Evolutionary conservation across 2,888 invertebrate genomes (phyloP), one percentile per base, ranked within the genome.

Genomic region (Philaethria dido): DNA sequence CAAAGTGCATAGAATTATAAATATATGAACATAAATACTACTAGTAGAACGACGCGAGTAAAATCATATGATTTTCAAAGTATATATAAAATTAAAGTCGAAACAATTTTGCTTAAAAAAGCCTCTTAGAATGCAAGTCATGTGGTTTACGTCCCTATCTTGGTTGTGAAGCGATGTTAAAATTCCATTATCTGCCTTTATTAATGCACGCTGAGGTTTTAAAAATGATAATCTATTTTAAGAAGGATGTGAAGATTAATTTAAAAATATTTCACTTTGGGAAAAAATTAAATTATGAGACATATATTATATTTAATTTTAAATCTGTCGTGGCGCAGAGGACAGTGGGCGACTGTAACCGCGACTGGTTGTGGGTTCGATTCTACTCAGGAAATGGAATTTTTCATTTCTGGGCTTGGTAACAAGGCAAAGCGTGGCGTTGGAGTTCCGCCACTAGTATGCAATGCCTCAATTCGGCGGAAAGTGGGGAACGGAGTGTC

Each of bases 161-260:
- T 33, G 20, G 18, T 20, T 33, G 60, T 47, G 22, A 57, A 42
- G 57, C 57, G 42, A 42, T 29, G 60, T 60, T 45, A 60, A 60
- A 60, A 60, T 60, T 60, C 45, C 45, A 60, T 47, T 60, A 60
- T 47, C 60, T 47, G 45, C 60, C 29, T 45, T 60, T 60, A 60
- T 60, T 60, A 60, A 60, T 14, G 60, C 33, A 60, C 18, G 60
- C 60, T 60, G 60, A 60, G 47, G 60, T 47, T 60, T 45, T 29
- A 33, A 60, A 60, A 60, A 60, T 60, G 45, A 18, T 47, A 44
- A 45, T 4, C 45, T 33, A 33, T 47, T 60, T 45, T 47, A 29
- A 29, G 45, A 13, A 45, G 14, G 29, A 18, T 18, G 14, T 18
- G 14, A 16, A 60, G 16, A 47, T 33, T 47, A 29, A 45, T 60